Conservation (phyloP, 2,888 invertebrate genomes). For the Glyphotaelius pellucidus region DNA sequence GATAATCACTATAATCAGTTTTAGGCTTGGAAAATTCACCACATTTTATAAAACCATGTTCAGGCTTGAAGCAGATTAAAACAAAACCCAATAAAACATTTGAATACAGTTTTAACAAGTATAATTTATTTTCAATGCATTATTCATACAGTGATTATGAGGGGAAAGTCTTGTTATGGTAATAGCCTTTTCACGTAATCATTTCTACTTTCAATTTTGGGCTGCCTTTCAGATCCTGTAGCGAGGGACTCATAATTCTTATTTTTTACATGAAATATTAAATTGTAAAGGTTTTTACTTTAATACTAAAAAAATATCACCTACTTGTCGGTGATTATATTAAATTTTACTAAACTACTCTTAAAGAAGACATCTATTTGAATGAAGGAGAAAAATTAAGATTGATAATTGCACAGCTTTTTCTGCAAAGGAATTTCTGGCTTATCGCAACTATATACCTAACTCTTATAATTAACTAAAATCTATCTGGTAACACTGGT, state of each 20-base stretch:
- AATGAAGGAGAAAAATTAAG: too few species aligned
- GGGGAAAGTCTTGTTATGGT: neutral
- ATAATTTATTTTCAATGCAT: constrained; percentile 2
- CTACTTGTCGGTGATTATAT: too few species aligned
- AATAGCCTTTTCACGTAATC: neutral
- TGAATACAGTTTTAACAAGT: constrained; percentile 2
- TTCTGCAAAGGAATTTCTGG: too few species aligned
- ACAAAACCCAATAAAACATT: neutral
- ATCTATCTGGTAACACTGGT: too few species aligned
- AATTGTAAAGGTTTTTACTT: neutral
- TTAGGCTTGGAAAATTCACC: neutral
- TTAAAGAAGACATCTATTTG: too few species aligned
- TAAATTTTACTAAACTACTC: too few species aligned
- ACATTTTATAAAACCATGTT: neutral
- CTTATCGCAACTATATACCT: too few species aligned
- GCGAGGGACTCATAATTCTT: neutral
- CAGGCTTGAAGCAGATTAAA: neutral
- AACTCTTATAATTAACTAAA: too few species aligned
- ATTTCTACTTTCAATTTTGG: constrained; percentile 2
- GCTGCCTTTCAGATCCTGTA: neutral
- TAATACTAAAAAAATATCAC: neutral
- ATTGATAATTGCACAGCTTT: too few species aligned
- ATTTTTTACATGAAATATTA: neutral
- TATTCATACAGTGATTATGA: constrained; percentile 2
- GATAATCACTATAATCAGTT: neutral